phyloP scores from a whole-genome alignment of 92 coral and sea anemone species.

The Phenganax stokvisi region DNA sequence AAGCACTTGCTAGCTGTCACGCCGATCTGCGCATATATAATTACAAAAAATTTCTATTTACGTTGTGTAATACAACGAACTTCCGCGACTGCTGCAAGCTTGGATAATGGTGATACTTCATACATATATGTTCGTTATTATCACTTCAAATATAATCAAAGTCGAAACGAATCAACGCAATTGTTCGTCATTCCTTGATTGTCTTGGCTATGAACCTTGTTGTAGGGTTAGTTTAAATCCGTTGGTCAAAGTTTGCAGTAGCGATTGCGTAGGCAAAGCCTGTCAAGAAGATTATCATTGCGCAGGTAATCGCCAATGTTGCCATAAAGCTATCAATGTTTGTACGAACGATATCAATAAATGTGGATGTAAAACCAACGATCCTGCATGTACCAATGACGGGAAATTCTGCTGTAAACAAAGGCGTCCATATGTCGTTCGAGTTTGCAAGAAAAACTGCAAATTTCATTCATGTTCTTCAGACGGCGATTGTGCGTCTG shows the following conservation, averaged over 20 bases:
- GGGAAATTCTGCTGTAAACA: neutral
- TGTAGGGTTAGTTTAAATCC: neutral
- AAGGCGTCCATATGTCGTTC: neutral
- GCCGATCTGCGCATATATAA: too few species aligned
- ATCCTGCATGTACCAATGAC: neutral
- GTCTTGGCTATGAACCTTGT: neutral
- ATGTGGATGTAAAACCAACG: neutral
- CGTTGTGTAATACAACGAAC: neutral
- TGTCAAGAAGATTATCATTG: neutral
- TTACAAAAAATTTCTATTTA: too few species aligned
- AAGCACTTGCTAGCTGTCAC: too few species aligned
- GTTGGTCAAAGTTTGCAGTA: neutral
- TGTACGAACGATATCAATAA: neutral
- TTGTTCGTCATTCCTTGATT: neutral
- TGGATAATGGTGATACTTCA: neutral
- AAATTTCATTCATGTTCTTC: neutral
- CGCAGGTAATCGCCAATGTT: neutral
- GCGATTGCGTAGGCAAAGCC: constrained; percentile 1
- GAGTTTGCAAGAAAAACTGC: neutral
- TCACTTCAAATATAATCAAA: neutral
- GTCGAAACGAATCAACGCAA: neutral
- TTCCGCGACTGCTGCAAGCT: neutral
- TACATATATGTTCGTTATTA: neutral
- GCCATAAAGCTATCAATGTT: neutral
- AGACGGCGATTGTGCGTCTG: neutral